Base-by-base conservation (phyloP, 2,113 vertebrate genomes). In the Lepisosteus oculatus region DNA sequence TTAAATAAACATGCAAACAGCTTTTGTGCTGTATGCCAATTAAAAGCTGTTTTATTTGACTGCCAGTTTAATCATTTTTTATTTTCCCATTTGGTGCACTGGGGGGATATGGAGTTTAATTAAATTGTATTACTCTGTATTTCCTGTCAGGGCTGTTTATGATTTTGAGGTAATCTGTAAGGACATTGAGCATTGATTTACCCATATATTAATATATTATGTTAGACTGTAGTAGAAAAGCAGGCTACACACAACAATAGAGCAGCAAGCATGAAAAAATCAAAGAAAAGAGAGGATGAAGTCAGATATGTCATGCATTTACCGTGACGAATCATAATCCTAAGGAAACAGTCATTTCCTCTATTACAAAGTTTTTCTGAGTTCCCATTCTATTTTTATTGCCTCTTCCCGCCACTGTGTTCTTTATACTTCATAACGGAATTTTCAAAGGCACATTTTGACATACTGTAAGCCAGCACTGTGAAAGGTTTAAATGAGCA, bases 101-200 rank as follows among this genome's bases (percentile, higher is more conserved):
- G 79, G 76, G 84, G 81, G 82, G 81, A 82, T 85, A 68, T 76
- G 67, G 69, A 80, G 81, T 68, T 55, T 83, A 79, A 83, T 88
- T 86, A 80, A 88, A 87, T 83, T 81, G 82, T 87, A 85, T 83
- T 84, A 85, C 79, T 83, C 68, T 78, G 77, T 78, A 80, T 77
- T 82, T 84, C 80, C 81, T 87, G 85, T 88, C 85, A 85, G 81
- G 75, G 76, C 70, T 70, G 61, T 84, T 88, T 87, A 88, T 87
- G 84, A 83, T 86, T 76, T 80, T 76, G 61, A 80, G 74, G 70
- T 83, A 83, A 89, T 88, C 80, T 85, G 76, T 84, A 72, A 83
- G 79, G 84, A 80, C 83, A 80, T 77, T 80, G 72, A 75, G 74
- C 80, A 82, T 83, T 84, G 81, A 88, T 87, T 87, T 76, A 82